phyloP scores from a whole-genome alignment of 2,113 vertebrate species.

The Lathamus discolor region DNA sequence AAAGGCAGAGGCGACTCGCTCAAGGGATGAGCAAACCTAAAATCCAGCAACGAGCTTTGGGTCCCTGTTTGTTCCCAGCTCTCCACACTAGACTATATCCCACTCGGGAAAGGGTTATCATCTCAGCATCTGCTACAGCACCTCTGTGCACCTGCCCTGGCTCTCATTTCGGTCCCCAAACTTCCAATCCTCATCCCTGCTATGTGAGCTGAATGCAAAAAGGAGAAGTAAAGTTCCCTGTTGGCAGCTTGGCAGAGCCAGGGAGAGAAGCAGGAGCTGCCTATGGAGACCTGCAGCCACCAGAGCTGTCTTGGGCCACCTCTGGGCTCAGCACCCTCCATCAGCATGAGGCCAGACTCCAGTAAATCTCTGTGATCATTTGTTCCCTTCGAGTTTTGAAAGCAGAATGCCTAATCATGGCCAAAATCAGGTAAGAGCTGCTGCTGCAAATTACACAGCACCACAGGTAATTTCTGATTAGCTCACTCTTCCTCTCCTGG shows the following conservation, averaged over 20 bases:
- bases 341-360: not conserved
- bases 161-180: not conserved
- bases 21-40: not conserved
- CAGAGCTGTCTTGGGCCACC: not conserved
- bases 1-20: fast-evolving
- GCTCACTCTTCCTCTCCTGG: constrained; percentile 65
- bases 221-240: not conserved
- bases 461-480: constrained; percentile 77
- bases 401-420: constrained; percentile 58
- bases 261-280: not conserved
- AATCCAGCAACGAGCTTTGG: not conserved
- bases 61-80: not conserved
- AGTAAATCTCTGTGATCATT: constrained; percentile 39
- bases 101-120: too few species aligned
- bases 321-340: not conserved
- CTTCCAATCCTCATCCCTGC: not conserved
- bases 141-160: not conserved
- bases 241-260: not conserved
- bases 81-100: not conserved
- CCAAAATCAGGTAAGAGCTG: constrained; percentile 62
- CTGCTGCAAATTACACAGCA: constrained; percentile 71
- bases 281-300: fast-evolving
- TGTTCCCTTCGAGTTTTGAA: constrained; percentile 38
- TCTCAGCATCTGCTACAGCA: not conserved
- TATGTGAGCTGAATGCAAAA: not conserved